phyloP scores from a whole-genome alignment of 2,113 vertebrate species.

The Dendropsophus ebraccatus region DNA sequence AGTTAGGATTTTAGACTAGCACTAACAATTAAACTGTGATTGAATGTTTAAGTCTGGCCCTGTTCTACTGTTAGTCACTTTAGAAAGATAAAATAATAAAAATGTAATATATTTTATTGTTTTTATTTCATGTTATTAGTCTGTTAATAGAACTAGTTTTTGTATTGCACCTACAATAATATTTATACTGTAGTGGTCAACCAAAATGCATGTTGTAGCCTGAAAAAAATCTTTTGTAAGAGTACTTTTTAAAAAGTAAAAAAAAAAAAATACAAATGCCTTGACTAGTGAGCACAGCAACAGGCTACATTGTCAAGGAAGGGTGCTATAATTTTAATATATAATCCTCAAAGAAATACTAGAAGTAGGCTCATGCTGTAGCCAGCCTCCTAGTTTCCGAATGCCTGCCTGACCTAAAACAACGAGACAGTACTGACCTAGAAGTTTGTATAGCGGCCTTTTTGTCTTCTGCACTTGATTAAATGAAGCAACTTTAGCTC shows the following conservation, averaged over 20 bases:
- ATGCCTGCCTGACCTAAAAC: slow-evolving; percentile 28
- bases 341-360: not conserved
- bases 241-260: not conserved
- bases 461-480: slow-evolving; percentile 51
- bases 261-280: slow-evolving; percentile 6
- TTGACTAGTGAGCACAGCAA: slow-evolving; percentile 40
- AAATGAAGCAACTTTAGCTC: slow-evolving; percentile 32
- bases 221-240: slow-evolving; percentile 48
- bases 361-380: slow-evolving; percentile 12
- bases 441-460: slow-evolving; percentile 51
- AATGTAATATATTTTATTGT: slow-evolving; percentile 70
- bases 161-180: slow-evolving; percentile 74
- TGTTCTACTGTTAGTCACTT: slow-evolving; percentile 72
- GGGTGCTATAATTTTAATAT: slow-evolving; percentile 46
- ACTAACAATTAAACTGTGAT: slow-evolving; percentile 63
- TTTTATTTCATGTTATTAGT: slow-evolving; percentile 72
- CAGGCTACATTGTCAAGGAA: slow-evolving; percentile 37
- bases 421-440: slow-evolving; percentile 9
- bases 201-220: slow-evolving; percentile 70
- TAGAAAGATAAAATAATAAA: slow-evolving; percentile 67
- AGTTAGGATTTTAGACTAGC: slow-evolving; percentile 27
- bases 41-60: slow-evolving; percentile 60
- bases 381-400: slow-evolving; percentile 9
- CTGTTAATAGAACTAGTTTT: slow-evolving; percentile 78
- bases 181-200: slow-evolving; percentile 74